Evolutionary conservation across 2,888 invertebrate genomes (phyloP).

Genomic region (Drosophila colorata): DNA sequence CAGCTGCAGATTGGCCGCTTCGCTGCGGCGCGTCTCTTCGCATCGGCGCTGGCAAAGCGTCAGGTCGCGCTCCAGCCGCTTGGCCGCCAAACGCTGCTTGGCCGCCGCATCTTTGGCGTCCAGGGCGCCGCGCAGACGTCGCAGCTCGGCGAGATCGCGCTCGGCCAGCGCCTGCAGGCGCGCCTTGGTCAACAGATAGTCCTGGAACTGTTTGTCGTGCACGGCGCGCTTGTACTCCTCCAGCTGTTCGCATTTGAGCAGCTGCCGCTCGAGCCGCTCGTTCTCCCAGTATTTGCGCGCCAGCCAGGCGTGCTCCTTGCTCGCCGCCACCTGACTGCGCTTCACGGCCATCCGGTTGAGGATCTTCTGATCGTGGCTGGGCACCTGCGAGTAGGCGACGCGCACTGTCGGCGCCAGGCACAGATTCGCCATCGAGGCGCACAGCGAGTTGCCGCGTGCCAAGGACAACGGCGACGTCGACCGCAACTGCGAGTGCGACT

Average conservation of each 20-base stretch:
- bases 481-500: constrained; percentile 12
- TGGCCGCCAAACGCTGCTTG: constrained; percentile 79
- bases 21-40: constrained; percentile 82
- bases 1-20: constrained; percentile 80
- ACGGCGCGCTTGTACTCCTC: constrained; percentile 83
- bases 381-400: constrained; percentile 81
- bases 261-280: constrained; percentile 83
- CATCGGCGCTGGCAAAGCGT: constrained; percentile 79
- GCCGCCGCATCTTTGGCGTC: constrained; percentile 81
- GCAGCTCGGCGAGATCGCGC: constrained; percentile 80
- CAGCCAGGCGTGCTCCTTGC: constrained; percentile 84
- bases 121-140: constrained; percentile 76
- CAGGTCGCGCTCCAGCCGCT: constrained; percentile 80
- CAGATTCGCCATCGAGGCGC: constrained; percentile 83
- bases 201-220: constrained; percentile 83
- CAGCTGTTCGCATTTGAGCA: constrained; percentile 83
- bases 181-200: constrained; percentile 82
- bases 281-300: constrained; percentile 85
- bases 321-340: constrained; percentile 78
- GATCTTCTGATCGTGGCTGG: constrained; percentile 84
- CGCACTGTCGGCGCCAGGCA: constrained; percentile 82
- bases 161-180: constrained; percentile 82
- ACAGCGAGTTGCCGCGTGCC: constrained; percentile 48
- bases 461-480: constrained; percentile 1
- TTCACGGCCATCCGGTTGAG: constrained; percentile 85